Percentiles rank a stretch among this genome's conserved stretches.
These are phyloP conservation scores for Phallusia fumigata DNA, from an alignment of 23 tunicate species.

Conservation along the genomic window DNA sequence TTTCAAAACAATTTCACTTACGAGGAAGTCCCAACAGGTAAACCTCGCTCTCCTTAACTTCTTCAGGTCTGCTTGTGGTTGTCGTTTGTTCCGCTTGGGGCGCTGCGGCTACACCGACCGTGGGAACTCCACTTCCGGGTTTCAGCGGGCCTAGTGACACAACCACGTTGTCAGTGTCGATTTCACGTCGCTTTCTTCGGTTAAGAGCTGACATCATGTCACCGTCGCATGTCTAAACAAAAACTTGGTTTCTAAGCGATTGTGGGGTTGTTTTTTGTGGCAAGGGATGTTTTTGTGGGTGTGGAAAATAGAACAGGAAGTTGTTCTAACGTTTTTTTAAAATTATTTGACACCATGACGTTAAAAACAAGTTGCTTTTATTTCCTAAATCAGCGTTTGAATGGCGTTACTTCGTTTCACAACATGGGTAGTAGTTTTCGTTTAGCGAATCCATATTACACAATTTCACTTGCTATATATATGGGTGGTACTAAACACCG, in stretches of 20 bases:
- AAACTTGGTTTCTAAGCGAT: neutral
- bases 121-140: slow-evolving; percentile 22
- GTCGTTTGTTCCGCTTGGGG: neutral
- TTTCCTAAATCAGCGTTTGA: too few species aligned
- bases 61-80: neutral
- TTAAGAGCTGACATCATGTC: neutral
- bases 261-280: too few species aligned
- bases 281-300: too few species aligned
- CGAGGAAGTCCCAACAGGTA: slow-evolving; percentile 24
- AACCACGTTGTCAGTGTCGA: slow-evolving; percentile 19
- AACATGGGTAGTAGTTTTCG: too few species aligned
- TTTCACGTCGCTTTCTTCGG: slow-evolving; percentile 29
- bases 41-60: neutral
- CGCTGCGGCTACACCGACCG: neutral
- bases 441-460: too few species aligned
- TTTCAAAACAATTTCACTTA: neutral
- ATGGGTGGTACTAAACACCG: too few species aligned
- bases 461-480: too few species aligned
- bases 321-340: too few species aligned
- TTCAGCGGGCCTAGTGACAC: slow-evolving; percentile 43
- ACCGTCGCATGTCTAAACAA: slow-evolving; percentile 14
- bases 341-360: too few species aligned
- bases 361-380: too few species aligned
- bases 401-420: too few species aligned
- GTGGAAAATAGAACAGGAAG: too few species aligned